Conservation (phyloP, 2,113 vertebrate genomes). For the Sinocyclocheilus anophthalmus region DNA sequence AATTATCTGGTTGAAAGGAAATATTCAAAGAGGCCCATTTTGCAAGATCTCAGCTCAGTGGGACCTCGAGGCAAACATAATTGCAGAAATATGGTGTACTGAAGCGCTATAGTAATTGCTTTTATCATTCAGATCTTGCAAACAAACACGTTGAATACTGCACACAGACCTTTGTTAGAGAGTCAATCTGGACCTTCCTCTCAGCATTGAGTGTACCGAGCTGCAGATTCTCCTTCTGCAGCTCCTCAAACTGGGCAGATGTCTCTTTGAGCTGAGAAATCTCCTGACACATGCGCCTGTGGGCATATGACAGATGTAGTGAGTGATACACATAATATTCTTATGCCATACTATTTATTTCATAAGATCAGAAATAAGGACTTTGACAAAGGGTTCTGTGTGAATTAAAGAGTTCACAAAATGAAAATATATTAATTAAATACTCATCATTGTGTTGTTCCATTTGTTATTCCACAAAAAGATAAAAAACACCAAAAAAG, state of each 20-base stretch:
- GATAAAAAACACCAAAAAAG: too few species aligned
- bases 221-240: slow-evolving; percentile 71
- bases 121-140: slow-evolving; percentile 2
- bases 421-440: too few species aligned
- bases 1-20: slow-evolving; percentile 2
- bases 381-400: too few species aligned
- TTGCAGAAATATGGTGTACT: not conserved
- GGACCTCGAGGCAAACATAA: slow-evolving; percentile 12
- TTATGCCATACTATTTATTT: not conserved
- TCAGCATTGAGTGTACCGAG: slow-evolving; percentile 65
- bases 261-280: slow-evolving; percentile 73
- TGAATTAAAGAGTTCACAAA: too few species aligned
- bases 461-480: too few species aligned
- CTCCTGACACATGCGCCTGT: slow-evolving; percentile 72
- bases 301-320: slow-evolving; percentile 29
- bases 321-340: not conserved
- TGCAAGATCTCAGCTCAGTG: slow-evolving; percentile 8
- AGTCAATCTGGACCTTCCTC: slow-evolving; percentile 62
- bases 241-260: slow-evolving; percentile 70
- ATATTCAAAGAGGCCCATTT: slow-evolving; percentile 6
- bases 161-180: slow-evolving; percentile 74
- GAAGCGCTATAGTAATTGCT: not conserved
- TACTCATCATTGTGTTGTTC: too few species aligned
- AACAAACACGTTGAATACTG: slow-evolving; percentile 24
- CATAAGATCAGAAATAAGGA: not conserved